phyloP scores from a whole-genome alignment of 92 coral and sea anemone genomes.

The Ricordea florida region DNA sequence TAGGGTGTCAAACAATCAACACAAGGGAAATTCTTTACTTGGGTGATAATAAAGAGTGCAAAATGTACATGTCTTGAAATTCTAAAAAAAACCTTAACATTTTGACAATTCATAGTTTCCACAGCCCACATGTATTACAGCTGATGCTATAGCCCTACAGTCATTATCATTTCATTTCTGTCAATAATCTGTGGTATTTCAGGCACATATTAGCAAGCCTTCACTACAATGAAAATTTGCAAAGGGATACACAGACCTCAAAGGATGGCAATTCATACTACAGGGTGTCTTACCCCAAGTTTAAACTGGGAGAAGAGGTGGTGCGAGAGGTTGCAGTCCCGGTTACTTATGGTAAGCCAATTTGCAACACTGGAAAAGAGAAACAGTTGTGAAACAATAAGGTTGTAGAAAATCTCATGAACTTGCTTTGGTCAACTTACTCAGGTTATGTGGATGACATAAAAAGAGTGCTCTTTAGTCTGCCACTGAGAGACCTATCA shows the following conservation, averaged over 20 bases:
- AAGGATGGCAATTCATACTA: slow-evolving; percentile 19
- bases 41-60: no score
- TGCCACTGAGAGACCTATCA: background rate
- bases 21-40: no score
- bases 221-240: slow-evolving; percentile 35
- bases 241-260: slow-evolving; percentile 1
- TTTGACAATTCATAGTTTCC: no score
- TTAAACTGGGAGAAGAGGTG: slow-evolving; percentile 36
- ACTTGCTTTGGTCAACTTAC: background rate
- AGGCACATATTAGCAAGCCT: slow-evolving; percentile 32
- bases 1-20: no score
- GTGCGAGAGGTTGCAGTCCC: slow-evolving; percentile 31
- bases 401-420: background rate
- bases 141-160: no score
- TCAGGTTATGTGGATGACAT: slow-evolving; percentile 40
- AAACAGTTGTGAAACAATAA: background rate
- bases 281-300: slow-evolving; percentile 30
- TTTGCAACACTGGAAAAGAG: background rate
- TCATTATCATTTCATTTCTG: background rate
- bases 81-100: no score
- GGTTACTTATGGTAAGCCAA: slow-evolving; percentile 7
- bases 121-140: no score
- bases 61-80: no score
- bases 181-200: background rate
- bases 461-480: slow-evolving; percentile 11